Evolutionary conservation across 2,797 vertebrate genomes (phyloP).

Genomic region (Poeciliopsis gracilis): DNA sequence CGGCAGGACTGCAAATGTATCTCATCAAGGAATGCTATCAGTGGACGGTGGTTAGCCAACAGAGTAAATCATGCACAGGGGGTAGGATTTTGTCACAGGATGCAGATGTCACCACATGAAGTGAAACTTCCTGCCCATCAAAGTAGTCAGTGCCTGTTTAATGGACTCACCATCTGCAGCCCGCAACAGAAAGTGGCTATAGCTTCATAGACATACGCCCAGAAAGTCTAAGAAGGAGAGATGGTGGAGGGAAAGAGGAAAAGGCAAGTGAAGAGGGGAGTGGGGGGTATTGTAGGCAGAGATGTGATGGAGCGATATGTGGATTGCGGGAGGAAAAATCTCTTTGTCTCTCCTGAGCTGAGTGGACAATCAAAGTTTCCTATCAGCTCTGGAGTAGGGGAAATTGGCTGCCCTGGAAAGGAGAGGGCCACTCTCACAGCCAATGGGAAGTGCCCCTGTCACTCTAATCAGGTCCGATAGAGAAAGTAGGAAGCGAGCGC

Average conservation of each 20-base stretch:
- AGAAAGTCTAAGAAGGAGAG: conserved; percentile 48
- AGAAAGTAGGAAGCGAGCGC: conserved; percentile 71
- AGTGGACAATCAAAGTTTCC: conserved; percentile 84
- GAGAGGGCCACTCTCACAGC: conserved; percentile 81
- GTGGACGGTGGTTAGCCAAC: conserved; percentile 58
- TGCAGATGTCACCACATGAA: conserved; percentile 74
- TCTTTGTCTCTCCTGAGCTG: conserved; percentile 79
- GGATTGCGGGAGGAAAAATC: conserved; percentile 79
- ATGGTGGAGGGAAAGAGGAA: conserved; percentile 43
- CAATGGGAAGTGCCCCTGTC: conserved; percentile 86
- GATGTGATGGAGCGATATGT: conserved; percentile 75
- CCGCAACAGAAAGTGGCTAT: conserved; percentile 60
- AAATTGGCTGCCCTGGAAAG: conserved; percentile 85
- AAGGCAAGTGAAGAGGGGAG: conserved; percentile 49
- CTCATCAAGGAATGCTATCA: conserved; percentile 37
- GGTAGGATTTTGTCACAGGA: conserved; percentile 72
- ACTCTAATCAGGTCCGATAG: conserved; percentile 79
- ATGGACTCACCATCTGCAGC: conserved; percentile 67
- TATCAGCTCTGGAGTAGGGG: conserved; percentile 82
- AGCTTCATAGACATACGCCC: conserved; percentile 47
- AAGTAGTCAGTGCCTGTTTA: conserved; percentile 68
- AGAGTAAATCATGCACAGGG: conserved; percentile 47
- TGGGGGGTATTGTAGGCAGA: conserved; percentile 49
- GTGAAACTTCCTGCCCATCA: conserved; percentile 78
- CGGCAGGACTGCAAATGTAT: conserved; percentile 25